These are phyloP conservation scores for Nannobrachium achirus DNA, from an alignment of 2,113 vertebrate species.

Conservation along the genomic window DNA sequence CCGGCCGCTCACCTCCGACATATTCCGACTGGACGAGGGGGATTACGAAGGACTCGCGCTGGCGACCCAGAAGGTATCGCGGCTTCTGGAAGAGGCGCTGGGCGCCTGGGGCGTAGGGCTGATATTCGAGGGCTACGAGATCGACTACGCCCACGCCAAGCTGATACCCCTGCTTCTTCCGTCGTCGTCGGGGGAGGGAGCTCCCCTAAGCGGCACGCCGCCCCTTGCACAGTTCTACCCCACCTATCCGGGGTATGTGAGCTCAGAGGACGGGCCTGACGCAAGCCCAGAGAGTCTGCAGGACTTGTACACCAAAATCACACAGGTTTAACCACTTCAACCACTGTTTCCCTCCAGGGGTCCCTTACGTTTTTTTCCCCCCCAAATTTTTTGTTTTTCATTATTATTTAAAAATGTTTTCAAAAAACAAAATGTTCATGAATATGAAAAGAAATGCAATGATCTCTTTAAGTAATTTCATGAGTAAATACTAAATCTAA, in stretches of 20 bases:
- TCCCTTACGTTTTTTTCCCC: too few relatives aligned
- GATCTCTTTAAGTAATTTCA: too few relatives aligned
- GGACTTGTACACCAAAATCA: slow-evolving; percentile 58
- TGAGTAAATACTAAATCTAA: too few relatives aligned
- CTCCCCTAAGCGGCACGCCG: neutral
- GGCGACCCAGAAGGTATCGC: slow-evolving; percentile 60
- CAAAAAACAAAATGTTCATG: too few relatives aligned
- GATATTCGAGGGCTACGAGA: slow-evolving; percentile 82
- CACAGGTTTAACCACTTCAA: slow-evolving; percentile 8
- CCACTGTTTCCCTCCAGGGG: too few relatives aligned
- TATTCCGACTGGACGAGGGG: slow-evolving; percentile 68
- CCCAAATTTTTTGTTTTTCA: too few relatives aligned
- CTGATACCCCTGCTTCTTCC: slow-evolving; percentile 68
- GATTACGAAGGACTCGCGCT: slow-evolving; percentile 70
- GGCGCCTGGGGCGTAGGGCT: slow-evolving; percentile 70
- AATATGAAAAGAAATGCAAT: too few relatives aligned
- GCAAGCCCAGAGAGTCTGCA: slow-evolving; percentile 59
- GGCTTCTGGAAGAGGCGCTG: slow-evolving; percentile 66
- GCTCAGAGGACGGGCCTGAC: slow-evolving; percentile 74
- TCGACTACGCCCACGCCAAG: slow-evolving; percentile 81
- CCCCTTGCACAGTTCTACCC: slow-evolving; percentile 38
- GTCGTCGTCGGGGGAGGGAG: neutral
- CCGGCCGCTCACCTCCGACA: slow-evolving; percentile 75
- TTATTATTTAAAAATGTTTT: too few relatives aligned
- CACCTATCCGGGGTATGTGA: slow-evolving; percentile 78